Evolutionary conservation across 2,797 vertebrate genomes (phyloP), one percentile per base, ranked within the genome.

Genomic region (Rhynchotus rufescens): DNA sequence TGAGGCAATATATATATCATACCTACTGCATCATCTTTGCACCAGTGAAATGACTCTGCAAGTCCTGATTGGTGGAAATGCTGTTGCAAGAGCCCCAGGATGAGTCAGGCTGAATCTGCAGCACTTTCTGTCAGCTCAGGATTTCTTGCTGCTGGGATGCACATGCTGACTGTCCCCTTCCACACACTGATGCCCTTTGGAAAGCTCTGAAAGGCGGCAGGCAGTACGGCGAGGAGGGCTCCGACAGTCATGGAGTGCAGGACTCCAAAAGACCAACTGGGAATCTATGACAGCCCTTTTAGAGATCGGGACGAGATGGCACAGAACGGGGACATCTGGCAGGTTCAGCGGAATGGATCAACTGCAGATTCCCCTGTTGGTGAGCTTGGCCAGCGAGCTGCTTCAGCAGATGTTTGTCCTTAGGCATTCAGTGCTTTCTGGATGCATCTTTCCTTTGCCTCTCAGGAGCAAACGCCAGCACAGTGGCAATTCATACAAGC

Each of bases 311-410:
- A 76, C 0, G 28, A 32, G 77, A 89, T 90, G 85, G 88, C 89
- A 91, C 47, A 79, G 72, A 95, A 75, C 32, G 54, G 67, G 89
- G 92, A 91, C 96, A 95, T 86, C 95, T 96, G 97, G 95, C 93
- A 94, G 79, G 80, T 79, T 88, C 54, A 60, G 13, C 42, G 21
- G 81, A 86, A 92, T 68, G 92, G 96, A 94, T 95, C 94, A 78
- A 93, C 94, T 72, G 67, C 82, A 91, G 84, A 96, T 93, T 96
- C 95, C 97, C 95, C 92, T 91, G 94, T 86, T 78, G 65, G 82
- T 89, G 90, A 88, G 71, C 90, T 91, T 95, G 95, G 94, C 84
- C 90, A 82, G 62, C n/a, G 38, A 96, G 62, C 75, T 68, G 57
- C 79, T 92, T 45, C 36, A 95, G 88, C 94, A 96, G 94, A 83